Conservation (phyloP, 2,113 vertebrate species). For the Lethenteron reissneri region DNA sequence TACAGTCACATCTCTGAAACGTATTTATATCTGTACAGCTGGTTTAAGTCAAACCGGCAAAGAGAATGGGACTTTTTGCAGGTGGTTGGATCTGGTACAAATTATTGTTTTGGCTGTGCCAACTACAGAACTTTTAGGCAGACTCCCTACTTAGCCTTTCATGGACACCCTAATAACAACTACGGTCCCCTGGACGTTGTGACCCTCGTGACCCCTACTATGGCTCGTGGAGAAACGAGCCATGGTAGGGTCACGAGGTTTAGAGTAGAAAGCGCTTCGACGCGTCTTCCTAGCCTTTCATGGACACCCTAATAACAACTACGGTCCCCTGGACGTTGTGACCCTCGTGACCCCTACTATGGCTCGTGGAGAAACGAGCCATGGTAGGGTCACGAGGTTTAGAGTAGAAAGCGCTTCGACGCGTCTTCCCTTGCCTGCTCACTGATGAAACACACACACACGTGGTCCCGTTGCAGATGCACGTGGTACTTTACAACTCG, state of each 20-base stretch:
- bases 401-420: background rate
- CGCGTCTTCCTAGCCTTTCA: background rate
- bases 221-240: background rate
- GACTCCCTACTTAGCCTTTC: too few species aligned
- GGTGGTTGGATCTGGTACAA: too few species aligned
- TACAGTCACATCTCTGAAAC: too few species aligned
- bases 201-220: background rate
- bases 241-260: background rate
- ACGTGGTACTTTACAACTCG: constrained; percentile 77
- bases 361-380: background rate
- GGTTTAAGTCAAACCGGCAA: too few species aligned
- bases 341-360: background rate
- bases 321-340: background rate
- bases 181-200: background rate
- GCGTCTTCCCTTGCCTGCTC: background rate
- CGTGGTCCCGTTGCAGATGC: constrained; percentile 30
- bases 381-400: background rate
- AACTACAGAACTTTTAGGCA: too few species aligned
- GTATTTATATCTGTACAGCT: too few species aligned
- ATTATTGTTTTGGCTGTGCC: too few species aligned
- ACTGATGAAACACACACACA: background rate
- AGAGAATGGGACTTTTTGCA: too few species aligned
- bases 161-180: too few species aligned
- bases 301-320: background rate
- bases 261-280: background rate